Percentiles rank a stretch among this genome's conserved stretches.
These are phyloP conservation scores for Temnothorax curvispinosus DNA, from an alignment of 1,140 invertebrate species.

Conservation along the genomic window DNA sequence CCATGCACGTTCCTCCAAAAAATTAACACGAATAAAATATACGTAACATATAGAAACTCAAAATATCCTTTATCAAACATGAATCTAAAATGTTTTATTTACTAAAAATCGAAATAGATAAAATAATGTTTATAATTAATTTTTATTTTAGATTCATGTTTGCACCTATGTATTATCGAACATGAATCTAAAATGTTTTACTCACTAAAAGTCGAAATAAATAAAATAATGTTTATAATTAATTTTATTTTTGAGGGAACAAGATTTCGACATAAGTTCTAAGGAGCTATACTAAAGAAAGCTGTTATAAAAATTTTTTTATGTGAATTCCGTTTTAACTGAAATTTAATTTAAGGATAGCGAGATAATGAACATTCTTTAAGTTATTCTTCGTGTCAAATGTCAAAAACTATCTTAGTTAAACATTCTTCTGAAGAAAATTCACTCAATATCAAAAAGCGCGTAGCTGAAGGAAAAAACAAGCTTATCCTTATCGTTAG, in stretches of 20 bases:
- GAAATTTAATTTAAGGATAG: conserved; percentile 6
- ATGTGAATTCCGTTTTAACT: neutral
- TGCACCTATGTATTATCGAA: neutral
- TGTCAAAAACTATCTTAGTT: neutral
- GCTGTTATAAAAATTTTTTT: neutral
- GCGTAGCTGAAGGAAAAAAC: neutral
- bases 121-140: neutral
- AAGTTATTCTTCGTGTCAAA: neutral
- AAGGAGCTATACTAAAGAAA: neutral
- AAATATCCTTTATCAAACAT: neutral
- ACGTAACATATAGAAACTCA: neutral
- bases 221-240: neutral
- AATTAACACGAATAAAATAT: conserved; percentile 1
- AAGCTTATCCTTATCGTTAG: neutral
- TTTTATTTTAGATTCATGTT: neutral
- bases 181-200: neutral
- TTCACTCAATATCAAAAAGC: neutral
- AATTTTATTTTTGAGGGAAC: neutral
- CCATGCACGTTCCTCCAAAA: neutral
- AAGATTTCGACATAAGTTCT: neutral
- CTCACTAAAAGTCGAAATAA: neutral
- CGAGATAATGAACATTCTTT: neutral
- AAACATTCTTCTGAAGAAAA: neutral
- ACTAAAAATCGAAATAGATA: neutral
- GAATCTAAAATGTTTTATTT: neutral